A percentile compares a stretch with the other conserved stretches of the same genome.
Evolutionary conservation across 2,797 vertebrate species (phyloP).

Genomic region (Phoebastria nigripes): DNA sequence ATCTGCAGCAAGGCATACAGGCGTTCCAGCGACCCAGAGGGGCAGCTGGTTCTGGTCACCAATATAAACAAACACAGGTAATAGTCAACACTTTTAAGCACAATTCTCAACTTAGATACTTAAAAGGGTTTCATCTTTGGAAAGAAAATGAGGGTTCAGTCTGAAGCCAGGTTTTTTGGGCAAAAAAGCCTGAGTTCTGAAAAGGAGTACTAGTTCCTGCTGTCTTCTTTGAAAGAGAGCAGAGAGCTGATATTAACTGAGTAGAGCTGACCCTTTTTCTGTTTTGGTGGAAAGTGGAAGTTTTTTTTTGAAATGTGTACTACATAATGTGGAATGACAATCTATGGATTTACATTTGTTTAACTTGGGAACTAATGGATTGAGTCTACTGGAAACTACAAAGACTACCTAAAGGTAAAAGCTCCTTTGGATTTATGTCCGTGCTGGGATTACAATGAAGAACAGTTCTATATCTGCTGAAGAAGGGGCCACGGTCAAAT

Average conservation of each 20-base stretch:
- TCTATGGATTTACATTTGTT: neutral
- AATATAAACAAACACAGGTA: neutral
- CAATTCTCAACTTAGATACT: neutral
- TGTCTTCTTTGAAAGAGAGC: neutral
- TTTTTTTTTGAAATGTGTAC: neutral
- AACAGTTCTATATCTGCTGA: no score
- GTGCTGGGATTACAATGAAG: neutral
- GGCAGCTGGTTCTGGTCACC: neutral
- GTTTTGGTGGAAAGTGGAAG: neutral
- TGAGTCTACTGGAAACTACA: neutral
- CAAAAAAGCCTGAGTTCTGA: neutral
- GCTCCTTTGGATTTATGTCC: neutral
- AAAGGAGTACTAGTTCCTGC: neutral
- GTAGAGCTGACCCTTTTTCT: neutral
- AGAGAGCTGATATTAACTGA: neutral
- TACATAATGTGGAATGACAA: neutral
- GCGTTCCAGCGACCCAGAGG: neutral
- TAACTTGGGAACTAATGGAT: neutral
- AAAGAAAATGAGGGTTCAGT: neutral
- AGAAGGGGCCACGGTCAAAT: neutral
- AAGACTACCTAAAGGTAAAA: neutral
- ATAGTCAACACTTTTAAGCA: neutral
- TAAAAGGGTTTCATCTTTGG: neutral
- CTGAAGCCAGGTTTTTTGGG: neutral
- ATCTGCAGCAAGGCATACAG: neutral